phyloP scores from a whole-genome alignment of 2,797 vertebrate species.

The Anguilla megastoma region DNA sequence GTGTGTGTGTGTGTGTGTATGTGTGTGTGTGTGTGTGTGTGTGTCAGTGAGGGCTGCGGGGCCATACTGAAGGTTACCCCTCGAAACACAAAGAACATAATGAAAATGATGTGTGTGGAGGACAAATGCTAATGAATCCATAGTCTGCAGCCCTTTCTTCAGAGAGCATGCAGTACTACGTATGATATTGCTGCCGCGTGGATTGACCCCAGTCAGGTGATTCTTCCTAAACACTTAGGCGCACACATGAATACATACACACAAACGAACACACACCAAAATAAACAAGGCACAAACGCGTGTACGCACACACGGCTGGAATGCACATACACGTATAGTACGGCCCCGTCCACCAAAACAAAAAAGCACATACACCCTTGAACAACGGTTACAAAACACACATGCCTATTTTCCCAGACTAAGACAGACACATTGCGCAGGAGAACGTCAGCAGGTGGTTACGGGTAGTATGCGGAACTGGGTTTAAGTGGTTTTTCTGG shows the following conservation, averaged over 20 bases:
- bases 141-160: background rate
- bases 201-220: background rate
- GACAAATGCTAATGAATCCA: background rate
- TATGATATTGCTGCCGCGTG: background rate
- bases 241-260: background rate
- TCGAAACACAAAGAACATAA: background rate
- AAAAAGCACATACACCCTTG: background rate
- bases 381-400: background rate
- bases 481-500: slow-evolving; percentile 4
- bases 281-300: background rate
- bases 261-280: background rate
- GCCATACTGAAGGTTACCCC: background rate
- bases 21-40: background rate
- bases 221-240: background rate
- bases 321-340: background rate
- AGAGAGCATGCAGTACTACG: background rate
- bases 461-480: background rate
- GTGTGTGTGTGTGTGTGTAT: background rate
- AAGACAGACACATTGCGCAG: background rate
- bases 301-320: background rate
- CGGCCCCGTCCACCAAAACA: background rate
- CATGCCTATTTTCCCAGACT: background rate
- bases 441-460: slow-evolving; percentile 6
- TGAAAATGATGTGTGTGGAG: background rate
- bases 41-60: background rate